Conservation (phyloP, 2,113 vertebrate genomes). For the Noturus placidus region DNA sequence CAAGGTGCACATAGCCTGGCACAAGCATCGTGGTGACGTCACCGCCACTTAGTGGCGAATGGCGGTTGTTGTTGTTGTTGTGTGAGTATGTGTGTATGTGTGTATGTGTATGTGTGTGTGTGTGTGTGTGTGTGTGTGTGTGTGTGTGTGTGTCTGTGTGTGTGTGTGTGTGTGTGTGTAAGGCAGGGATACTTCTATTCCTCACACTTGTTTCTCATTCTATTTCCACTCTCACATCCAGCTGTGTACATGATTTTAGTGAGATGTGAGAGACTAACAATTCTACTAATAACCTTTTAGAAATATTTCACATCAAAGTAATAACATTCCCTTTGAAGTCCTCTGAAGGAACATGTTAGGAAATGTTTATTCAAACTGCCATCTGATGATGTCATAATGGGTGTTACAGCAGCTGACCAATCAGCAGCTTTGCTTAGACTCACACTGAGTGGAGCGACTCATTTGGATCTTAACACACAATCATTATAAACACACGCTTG, state of each 20-base stretch:
- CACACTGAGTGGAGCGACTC: not conserved
- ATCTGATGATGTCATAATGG: not conserved
- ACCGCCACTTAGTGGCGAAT: no score
- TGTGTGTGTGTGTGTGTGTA: no score
- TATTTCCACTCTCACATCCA: not conserved
- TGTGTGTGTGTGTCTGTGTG: no score
- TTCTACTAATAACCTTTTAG: not conserved
- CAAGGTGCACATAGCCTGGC: no score
- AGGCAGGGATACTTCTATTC: not conserved
- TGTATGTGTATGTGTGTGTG: no score
- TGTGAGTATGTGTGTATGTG: no score
- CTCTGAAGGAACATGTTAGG: not conserved
- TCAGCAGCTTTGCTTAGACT: not conserved
- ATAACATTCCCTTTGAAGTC: not conserved
- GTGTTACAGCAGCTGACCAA: constrained; percentile 3
- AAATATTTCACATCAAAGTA: not conserved
- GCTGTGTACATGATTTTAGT: not conserved
- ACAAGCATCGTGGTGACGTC: no score
- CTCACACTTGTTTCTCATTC: not conserved
- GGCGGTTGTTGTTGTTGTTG: no score
- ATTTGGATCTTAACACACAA: not conserved
- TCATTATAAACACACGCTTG: not conserved
- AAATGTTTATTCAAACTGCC: not conserved
- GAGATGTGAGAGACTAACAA: not conserved
- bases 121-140: no score